Evolutionary conservation across 1,140 invertebrate species (phyloP).

Genomic region (Achatina immaculata): DNA sequence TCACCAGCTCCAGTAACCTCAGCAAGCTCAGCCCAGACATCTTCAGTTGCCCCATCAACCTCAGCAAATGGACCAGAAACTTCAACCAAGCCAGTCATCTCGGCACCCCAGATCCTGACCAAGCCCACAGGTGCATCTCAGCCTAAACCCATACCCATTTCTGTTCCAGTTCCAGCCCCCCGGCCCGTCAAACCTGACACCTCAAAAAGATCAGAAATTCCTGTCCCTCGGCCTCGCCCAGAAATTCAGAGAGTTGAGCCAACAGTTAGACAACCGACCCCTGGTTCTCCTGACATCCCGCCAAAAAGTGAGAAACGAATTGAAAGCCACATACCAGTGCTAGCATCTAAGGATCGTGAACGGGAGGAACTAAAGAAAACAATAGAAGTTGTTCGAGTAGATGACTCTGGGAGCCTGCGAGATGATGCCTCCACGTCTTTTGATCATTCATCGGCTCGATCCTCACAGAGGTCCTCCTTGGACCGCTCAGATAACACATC

Average conservation of each 20-base stretch:
- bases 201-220: conserved; percentile 52
- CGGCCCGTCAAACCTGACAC: conserved; percentile 41
- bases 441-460: conserved; percentile 31
- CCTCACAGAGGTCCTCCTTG: conserved; percentile 34
- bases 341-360: conserved; percentile 10
- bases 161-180: conserved; percentile 44
- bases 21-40: too few species aligned
- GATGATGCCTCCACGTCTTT: conserved; percentile 30
- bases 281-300: conserved; percentile 33
- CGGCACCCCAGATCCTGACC: conserved; percentile 38
- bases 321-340: conserved; percentile 40
- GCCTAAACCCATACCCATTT: conserved; percentile 8
- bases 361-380: conserved; percentile 47
- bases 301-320: conserved; percentile 37
- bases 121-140: conserved; percentile 17
- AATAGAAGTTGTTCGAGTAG: conserved; percentile 48
- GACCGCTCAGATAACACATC: conserved; percentile 36
- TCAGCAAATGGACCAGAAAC: too few species aligned
- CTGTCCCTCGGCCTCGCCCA: conserved; percentile 59
- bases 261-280: conserved; percentile 36
- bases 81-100: conserved; percentile 22
- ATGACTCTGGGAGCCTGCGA: conserved; percentile 20
- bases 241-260: conserved; percentile 64
- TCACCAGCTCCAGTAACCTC: too few species aligned
- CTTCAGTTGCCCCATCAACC: too few species aligned